Evolutionary conservation across 2,113 vertebrate genomes (phyloP), one percentile per base, ranked within the genome.

Genomic region (Pungitius pungitius): DNA sequence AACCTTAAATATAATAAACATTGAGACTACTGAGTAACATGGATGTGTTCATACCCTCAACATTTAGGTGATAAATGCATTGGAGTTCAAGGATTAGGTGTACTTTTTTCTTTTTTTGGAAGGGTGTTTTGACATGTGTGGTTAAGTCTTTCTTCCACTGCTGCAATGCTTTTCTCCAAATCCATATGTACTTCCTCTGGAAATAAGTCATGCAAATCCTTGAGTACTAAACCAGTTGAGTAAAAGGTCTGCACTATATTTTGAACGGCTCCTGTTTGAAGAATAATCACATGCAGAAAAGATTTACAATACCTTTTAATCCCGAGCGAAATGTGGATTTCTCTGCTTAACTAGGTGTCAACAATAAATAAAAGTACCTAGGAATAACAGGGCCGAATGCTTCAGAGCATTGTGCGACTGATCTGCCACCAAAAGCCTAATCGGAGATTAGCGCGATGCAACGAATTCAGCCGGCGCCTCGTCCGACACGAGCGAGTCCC

Each of bases 131-230:
- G 45, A 68, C 51, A 78, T 52, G 42, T 17, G 64, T 26, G 18
- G 22, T 10, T 24, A 42, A 52, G 64, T 57, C 13, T 45, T 63
- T 78, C 55, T 49, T 57, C 45, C 43, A 22, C 54, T 58, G 43
- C 49, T 40, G 62, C 61, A 64, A 35, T 61, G 60, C 39, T 52
- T 60, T 66, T 6, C 60, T 37, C 35, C 22, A 7, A 76, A 66
- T n/a, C n/a, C n/a, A n/a, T n/a, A 69, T 57, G 77, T 78, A 84
- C 74, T 77, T 83, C 82, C 37, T 39, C 4, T 7, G 73, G 59
- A 85, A 91, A 89, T 81, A 82, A 83, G 81, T 85, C 73, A 77
- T 78, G 78, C 82, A 72, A 92, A 86, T 79, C 78, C 75, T 80
- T 52, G 33, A 52, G 24, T 30, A 68, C 57, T 55, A 80, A 85